Percentiles rank a stretch among this genome's conserved stretches.
Conservation (phyloP, 2,888 invertebrate genomes). For the Orthonevra nobilis region DNA sequence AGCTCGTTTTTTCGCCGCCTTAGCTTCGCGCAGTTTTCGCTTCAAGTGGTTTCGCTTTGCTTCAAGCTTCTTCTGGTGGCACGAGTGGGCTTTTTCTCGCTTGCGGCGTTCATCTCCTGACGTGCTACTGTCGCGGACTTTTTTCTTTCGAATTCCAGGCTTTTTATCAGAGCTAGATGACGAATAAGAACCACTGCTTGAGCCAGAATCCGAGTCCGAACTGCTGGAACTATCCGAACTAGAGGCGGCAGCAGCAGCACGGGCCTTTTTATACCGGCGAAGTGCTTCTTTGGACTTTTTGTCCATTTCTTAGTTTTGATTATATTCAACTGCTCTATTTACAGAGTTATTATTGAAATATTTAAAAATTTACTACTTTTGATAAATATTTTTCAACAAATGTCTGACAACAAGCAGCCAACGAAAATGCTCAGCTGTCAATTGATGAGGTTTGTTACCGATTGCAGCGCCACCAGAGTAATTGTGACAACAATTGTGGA, state of each 20-base stretch:
- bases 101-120: conserved; percentile 81
- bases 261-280: conserved; percentile 78
- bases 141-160: conserved; percentile 80
- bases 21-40: conserved; percentile 78
- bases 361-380: too few species aligned
- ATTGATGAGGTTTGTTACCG: not conserved
- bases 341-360: too few species aligned
- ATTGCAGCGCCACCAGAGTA: too few species aligned
- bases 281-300: conserved; percentile 78
- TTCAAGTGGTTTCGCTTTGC: conserved; percentile 79
- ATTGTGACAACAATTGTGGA: too few species aligned
- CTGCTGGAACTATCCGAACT: conserved; percentile 77
- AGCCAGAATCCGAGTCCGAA: conserved; percentile 77
- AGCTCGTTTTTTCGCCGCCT: conserved; percentile 77
- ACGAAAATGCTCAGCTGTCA: conserved; percentile 28
- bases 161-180: conserved; percentile 75
- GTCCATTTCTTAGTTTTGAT: conserved; percentile 77
- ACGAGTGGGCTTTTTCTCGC: conserved; percentile 78
- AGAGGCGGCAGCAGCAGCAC: conserved; percentile 76
- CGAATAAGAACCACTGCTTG: conserved; percentile 77
- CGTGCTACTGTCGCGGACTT: conserved; percentile 83
- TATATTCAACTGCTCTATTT: too few species aligned
- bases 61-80: conserved; percentile 78
- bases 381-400: conserved; percentile 6
- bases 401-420: not conserved